Evolutionary conservation across 2,113 vertebrate species (phyloP), one percentile per base, ranked within the genome.

Genomic region (Pteronura brasiliensis): DNA sequence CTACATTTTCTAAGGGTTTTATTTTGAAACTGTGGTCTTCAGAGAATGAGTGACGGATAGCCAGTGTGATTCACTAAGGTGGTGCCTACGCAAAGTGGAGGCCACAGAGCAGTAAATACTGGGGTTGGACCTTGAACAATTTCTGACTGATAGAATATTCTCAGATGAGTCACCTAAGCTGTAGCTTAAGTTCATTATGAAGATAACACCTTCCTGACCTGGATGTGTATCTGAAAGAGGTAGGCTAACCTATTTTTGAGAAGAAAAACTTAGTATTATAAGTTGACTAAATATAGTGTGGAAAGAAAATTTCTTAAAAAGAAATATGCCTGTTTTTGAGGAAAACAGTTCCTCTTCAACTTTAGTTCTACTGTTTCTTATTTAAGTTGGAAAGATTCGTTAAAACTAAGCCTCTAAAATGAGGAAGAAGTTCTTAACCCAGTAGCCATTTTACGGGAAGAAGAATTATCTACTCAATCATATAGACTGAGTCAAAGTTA

Each of bases 361-460:
- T 92, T 96, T 55, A 55, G 77, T 86, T 92, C 49, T 91, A 44
- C 3, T 72, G 21, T 15, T 69, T 27, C 10, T 92, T 86, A 67
- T 69, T 97, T 96, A 83, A 88, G 96, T 95, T 93, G 49, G 25
- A 96, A 95, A 92, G 34, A 94, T 31, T 86, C 29, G 87, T 87
- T 97, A 92, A 86, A 93, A 93, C 27, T 80, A 61, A 93, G 21
- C 49, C 31, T 93, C n/a, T 49, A 76, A 36, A 76, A 80, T 57
- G 31, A 95, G 42, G 69, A 95, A 87, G 1, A 92, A 74, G 12
- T 80, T 95, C 44, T 86, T 95, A 67, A 95, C 15, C 31, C 69
- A 34, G 36, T 31, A 76, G 39, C 49, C 39, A 67, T 72, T 95
- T 94, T 29, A n/a, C 9, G 92, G 57, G 36, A 93, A 52, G 29